Evolutionary conservation across 2,797 vertebrate species (phyloP).

Genomic region (Muraenolepis orangiensis): DNA sequence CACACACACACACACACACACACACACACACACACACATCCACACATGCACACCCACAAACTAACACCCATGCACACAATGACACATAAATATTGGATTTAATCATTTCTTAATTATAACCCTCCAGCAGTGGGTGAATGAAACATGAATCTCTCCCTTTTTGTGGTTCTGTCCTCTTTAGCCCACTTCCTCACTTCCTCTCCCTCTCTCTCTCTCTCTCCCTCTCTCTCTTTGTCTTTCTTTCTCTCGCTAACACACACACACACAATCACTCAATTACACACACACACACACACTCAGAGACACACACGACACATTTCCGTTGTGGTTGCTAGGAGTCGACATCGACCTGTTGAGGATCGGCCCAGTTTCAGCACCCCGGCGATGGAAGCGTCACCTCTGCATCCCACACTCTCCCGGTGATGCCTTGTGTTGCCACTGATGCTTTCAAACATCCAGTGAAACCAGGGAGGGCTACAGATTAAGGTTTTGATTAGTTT

Average conservation of each 20-base stretch:
- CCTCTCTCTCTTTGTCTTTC: not conserved
- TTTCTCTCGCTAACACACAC: not conserved
- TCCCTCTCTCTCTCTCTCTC: not conserved
- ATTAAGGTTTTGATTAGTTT: not conserved
- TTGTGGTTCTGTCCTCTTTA: not conserved
- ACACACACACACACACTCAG: not conserved
- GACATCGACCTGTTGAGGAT: constrained; percentile 13
- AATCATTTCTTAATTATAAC: not conserved
- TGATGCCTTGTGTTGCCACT: not conserved
- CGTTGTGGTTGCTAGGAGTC: constrained; percentile 60
- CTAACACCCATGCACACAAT: constrained; percentile 4
- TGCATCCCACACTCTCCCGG: not conserved
- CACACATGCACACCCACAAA: not conserved
- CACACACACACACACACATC: not conserved
- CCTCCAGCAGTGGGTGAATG: not conserved
- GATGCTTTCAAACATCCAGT: not conserved
- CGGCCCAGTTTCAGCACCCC: not conserved
- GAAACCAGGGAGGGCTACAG: not conserved
- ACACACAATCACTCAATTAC: not conserved
- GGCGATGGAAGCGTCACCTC: not conserved
- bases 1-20: too few relatives aligned
- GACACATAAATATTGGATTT: constrained; percentile 16
- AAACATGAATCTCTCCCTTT: not conserved
- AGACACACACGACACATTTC: constrained; percentile 14
- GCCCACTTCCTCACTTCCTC: not conserved